Evolutionary conservation across 2,797 vertebrate species (phyloP).

Genomic region (Alcedo atthis): DNA sequence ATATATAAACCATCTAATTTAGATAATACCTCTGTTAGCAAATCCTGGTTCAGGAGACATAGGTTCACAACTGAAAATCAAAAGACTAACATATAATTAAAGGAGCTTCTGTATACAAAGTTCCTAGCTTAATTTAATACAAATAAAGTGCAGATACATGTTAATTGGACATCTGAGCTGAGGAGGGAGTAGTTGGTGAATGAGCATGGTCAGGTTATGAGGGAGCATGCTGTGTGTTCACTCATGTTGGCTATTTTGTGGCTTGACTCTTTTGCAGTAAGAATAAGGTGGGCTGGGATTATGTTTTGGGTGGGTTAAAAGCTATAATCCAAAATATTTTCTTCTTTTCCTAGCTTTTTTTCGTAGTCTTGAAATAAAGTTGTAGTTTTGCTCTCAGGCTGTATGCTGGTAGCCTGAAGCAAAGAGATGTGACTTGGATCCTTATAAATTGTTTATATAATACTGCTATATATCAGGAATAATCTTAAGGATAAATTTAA

Average conservation of each 20-base stretch:
- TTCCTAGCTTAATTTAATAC: neutral
- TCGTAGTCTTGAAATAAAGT: neutral
- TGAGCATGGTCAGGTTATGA: neutral
- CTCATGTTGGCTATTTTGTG: neutral
- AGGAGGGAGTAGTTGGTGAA: neutral
- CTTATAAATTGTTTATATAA: neutral
- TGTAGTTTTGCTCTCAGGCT: neutral
- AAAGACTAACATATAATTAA: neutral
- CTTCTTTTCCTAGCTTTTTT: neutral
- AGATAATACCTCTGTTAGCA: neutral
- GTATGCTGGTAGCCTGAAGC: neutral
- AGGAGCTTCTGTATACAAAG: neutral
- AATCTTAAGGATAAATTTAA: neutral
- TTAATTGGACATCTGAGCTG: neutral
- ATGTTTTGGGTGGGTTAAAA: neutral
- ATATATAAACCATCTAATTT: neutral
- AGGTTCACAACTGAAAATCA: neutral
- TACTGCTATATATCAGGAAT: neutral
- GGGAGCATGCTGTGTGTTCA: neutral
- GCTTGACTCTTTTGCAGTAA: neutral
- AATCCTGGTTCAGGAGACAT: neutral
- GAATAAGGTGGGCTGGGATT: neutral
- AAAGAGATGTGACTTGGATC: neutral
- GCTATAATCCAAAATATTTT: neutral
- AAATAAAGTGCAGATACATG: neutral